Evolutionary conservation across 2,797 vertebrate genomes (phyloP), one percentile per base, ranked within the genome.

Genomic region (Sylvia borin): DNA sequence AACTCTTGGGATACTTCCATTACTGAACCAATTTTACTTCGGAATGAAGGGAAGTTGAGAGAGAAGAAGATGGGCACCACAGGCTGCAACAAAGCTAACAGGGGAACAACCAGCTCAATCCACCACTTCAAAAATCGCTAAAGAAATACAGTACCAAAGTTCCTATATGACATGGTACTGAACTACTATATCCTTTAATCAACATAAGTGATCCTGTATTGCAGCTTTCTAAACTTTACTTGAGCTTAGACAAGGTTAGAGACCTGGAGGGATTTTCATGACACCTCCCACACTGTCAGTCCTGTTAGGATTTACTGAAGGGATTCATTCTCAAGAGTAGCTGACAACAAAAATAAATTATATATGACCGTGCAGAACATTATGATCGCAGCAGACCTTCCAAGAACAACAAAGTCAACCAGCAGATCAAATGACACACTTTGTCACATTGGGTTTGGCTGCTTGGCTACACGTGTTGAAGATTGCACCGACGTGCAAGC

Each of bases 341-440:
- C 0, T 67, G 83, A 92, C 62, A 86, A 73, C 26, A 88, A 71
- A 45, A 90, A 74, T 93, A 85, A 89, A 93, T 73, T 85, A 71
- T 42, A 45, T 54, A 89, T 47, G 47, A 67, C 65, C 77, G 85
- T 5, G n/a, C 1, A 6, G 62, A 85, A 84, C 42, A 67, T 42
- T 53, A 66, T 9, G 55, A 78, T 75, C 60, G 62, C 66, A 83
- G 45, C 78, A 88, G 65, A 71, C 42, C 25, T 61, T 92, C 84
- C 88, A 93, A 95, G 80, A 81, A 87, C 93, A 93, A 76, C 34
- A 71, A 94, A 88, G 57, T 54, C 64, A 71, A 27, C 22, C 36
- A 66, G 70, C 27, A 20, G 38, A 85, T 68, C 91, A 91, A 85
- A 91, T 79, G 31, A 26, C 50, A 87, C 0, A 2, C 19, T 92